A percentile compares a stretch with the other conserved stretches of the same genome.
Evolutionary conservation across 2,888 invertebrate species (phyloP).

Genomic region (Nudaria mundana): DNA sequence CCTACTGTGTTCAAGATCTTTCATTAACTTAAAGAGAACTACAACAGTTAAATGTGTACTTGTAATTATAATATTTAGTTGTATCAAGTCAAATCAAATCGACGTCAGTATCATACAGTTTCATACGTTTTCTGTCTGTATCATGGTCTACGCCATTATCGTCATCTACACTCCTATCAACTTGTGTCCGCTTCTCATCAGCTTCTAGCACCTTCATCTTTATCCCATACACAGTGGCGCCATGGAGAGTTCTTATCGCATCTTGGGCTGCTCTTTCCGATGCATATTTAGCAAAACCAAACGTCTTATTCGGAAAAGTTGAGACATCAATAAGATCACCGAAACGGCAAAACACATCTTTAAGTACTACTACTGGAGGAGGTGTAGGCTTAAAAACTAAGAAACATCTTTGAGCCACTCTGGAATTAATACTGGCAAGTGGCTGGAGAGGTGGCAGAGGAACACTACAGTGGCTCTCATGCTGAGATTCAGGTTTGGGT

Average conservation of each 20-base stretch:
- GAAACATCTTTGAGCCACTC: slow-evolving; percentile 85
- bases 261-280: slow-evolving; percentile 87
- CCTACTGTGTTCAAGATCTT: too few species aligned
- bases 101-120: slow-evolving; percentile 35
- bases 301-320: slow-evolving; percentile 93
- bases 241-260: slow-evolving; percentile 88
- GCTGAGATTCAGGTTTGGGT: slow-evolving; percentile 26
- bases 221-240: slow-evolving; percentile 90
- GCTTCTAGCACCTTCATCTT: slow-evolving; percentile 94
- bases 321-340: slow-evolving; percentile 95
- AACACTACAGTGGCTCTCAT: slow-evolving; percentile 81
- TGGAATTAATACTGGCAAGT: slow-evolving; percentile 81
- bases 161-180: slow-evolving; percentile 39
- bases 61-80: not conserved
- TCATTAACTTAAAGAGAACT: slow-evolving; percentile 11
- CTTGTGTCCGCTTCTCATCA: slow-evolving; percentile 83
- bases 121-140: slow-evolving; percentile 54
- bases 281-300: slow-evolving; percentile 95
- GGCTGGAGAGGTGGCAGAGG: slow-evolving; percentile 88
- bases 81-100: slow-evolving; percentile 13
- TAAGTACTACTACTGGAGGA: slow-evolving; percentile 87
- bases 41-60: slow-evolving; percentile 34
- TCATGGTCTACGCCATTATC: slow-evolving; percentile 39
- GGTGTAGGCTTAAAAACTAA: slow-evolving; percentile 84
- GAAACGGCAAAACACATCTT: slow-evolving; percentile 94